Conservation (phyloP, 1,140 invertebrate species). For the Euschistus heros region DNA sequence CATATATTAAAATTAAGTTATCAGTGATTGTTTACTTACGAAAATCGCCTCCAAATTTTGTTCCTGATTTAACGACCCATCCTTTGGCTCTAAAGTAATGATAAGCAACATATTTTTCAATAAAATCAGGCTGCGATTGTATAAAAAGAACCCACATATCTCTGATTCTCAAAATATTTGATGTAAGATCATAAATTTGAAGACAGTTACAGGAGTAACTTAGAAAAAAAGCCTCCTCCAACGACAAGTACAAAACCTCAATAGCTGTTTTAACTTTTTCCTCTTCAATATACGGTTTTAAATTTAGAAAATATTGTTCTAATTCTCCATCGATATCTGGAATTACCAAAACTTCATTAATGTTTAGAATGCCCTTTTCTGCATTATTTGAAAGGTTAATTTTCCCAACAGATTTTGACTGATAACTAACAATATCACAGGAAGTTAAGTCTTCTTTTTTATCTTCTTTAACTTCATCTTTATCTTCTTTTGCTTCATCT, state of each 20-base stretch:
- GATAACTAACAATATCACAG: not conserved
- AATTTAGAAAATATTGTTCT: conserved; percentile 50
- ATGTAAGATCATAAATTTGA: conserved; percentile 46
- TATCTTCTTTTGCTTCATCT: not conserved
- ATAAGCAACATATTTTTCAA: conserved; percentile 68
- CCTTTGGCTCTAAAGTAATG: conserved; percentile 78
- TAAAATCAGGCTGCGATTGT: conserved; percentile 48
- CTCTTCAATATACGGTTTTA: conserved; percentile 35
- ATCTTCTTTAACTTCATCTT: not conserved
- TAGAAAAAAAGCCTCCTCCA: conserved; percentile 74
- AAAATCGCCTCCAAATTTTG: conserved; percentile 83
- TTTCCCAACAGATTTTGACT: not conserved
- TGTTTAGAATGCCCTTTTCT: no score
- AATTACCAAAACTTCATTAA: conserved; percentile 43
- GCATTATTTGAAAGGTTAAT: no score
- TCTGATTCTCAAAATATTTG: conserved; percentile 42
- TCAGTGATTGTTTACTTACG: conserved; percentile 46
- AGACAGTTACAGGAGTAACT: conserved; percentile 61
- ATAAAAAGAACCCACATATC: conserved; percentile 54
- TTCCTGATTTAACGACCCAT: conserved; percentile 78
- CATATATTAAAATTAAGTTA: not conserved
- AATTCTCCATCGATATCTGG: conserved; percentile 53
- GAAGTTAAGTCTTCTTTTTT: not conserved
- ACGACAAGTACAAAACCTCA: conserved; percentile 53
- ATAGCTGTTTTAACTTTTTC: conserved; percentile 34